A percentile compares a stretch with the other conserved stretches of the same genome.
phyloP scores from a whole-genome alignment of 2,797 vertebrate genomes.

The Argentina silus region DNA sequence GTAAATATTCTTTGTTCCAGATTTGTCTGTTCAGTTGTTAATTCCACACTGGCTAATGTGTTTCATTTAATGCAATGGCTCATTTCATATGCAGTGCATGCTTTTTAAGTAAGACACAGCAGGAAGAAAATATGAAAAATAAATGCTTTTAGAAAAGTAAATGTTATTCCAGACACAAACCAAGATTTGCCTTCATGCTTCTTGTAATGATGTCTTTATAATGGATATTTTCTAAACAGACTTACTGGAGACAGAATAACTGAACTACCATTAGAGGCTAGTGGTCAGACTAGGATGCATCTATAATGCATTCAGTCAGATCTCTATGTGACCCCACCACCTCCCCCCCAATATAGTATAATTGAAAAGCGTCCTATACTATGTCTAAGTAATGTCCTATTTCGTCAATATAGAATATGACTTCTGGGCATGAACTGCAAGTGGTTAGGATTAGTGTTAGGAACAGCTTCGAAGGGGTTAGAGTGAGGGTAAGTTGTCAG shows the following conservation, averaged over 20 bases:
- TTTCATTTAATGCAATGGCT: background rate
- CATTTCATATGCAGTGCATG: slow-evolving; percentile 9
- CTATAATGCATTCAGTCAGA: background rate
- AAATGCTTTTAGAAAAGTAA: background rate
- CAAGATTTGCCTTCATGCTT: slow-evolving; percentile 6
- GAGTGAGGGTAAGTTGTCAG: no score
- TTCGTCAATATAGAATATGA: no score
- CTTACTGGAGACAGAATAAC: background rate
- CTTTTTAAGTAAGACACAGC: slow-evolving; percentile 5
- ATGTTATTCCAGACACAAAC: slow-evolving; percentile 5
- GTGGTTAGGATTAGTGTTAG: no score
- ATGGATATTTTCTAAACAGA: background rate
- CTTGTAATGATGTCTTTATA: no score
- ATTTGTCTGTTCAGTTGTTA: slow-evolving; percentile 15
- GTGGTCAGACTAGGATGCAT: slow-evolving; percentile 12
- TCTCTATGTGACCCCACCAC: background rate
- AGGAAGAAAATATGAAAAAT: slow-evolving; percentile 8
- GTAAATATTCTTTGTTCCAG: slow-evolving; percentile 22
- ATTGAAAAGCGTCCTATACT: background rate
- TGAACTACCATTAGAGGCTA: background rate
- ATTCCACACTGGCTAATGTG: slow-evolving; percentile 15
- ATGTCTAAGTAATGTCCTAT: no score
- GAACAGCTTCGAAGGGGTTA: no score
- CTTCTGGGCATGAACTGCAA: no score
- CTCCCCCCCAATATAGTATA: background rate